phyloP scores from a whole-genome alignment of 2,113 vertebrate genomes.

The Megalops atlanticus region DNA sequence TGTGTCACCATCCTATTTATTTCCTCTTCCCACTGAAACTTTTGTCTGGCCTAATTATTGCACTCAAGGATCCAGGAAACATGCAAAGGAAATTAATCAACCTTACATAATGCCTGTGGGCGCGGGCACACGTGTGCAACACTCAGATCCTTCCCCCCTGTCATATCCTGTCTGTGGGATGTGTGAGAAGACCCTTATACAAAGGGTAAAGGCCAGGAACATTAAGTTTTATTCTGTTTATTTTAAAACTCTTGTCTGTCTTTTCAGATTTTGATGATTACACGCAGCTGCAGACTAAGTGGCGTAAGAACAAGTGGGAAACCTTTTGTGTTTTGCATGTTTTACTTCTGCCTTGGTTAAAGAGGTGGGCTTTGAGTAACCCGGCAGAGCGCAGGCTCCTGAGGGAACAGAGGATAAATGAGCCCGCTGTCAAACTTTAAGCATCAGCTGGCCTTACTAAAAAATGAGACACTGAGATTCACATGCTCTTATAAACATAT shows the following conservation, averaged over 20 bases:
- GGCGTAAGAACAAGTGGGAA: too few relatives aligned
- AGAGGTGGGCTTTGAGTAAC: too few relatives aligned
- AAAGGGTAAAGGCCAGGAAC: too few relatives aligned
- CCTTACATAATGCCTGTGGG: not conserved
- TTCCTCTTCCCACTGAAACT: not conserved
- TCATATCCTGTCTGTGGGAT: not conserved
- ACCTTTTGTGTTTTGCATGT: too few relatives aligned
- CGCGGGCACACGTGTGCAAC: not conserved
- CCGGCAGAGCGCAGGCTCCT: too few relatives aligned
- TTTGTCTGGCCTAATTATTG: not conserved
- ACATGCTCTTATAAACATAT: not conserved
- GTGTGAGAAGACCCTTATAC: too few relatives aligned
- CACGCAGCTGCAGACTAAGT: too few relatives aligned
- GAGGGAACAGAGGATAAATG: too few relatives aligned
- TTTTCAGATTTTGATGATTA: too few relatives aligned
- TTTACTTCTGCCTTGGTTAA: too few relatives aligned
- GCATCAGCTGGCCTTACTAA: not conserved
- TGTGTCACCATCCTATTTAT: not conserved
- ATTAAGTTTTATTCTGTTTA: too few relatives aligned
- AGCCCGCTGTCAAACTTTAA: not conserved
- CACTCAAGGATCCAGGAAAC: slow-evolving; percentile 3
- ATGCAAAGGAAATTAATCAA: not conserved
- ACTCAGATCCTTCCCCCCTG: slow-evolving; percentile 6
- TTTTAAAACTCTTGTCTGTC: too few relatives aligned
- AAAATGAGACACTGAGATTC: not conserved